Evolutionary conservation across 2,797 vertebrate species (phyloP).

Genomic region (Anomalospiza imberbis): DNA sequence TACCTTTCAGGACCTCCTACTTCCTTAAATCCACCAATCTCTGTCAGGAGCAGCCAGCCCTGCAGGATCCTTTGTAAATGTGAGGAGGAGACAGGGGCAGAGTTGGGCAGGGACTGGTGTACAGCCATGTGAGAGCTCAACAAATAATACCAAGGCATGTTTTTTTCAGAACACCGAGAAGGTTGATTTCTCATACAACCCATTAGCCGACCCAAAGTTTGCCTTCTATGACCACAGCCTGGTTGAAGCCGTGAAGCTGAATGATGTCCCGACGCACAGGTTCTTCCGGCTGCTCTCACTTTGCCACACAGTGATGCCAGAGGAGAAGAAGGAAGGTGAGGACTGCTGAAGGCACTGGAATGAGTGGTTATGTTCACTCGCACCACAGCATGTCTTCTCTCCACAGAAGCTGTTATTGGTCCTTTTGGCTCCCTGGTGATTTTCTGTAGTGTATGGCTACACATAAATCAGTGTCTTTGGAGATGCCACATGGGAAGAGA

Average conservation of each 20-base stretch:
- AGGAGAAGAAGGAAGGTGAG: conserved; percentile 89
- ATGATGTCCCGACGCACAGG: conserved; percentile 66
- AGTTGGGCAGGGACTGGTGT: neutral
- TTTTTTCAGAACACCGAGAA: conserved; percentile 80
- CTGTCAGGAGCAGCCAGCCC: neutral
- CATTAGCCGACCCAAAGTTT: conserved; percentile 85
- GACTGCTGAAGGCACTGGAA: neutral
- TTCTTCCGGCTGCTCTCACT: conserved; percentile 91
- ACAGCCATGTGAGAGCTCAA: neutral
- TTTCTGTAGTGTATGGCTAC: neutral
- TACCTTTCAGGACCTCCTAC: neutral
- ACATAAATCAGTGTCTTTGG: neutral
- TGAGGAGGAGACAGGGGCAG: neutral
- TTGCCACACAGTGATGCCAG: conserved; percentile 93
- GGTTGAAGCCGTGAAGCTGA: conserved; percentile 78
- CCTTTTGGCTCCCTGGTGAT: neutral
- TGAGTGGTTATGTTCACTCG: neutral
- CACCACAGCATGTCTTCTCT: neutral
- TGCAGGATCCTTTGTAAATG: neutral
- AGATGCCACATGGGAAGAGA: neutral
- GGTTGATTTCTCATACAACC: conserved; percentile 89
- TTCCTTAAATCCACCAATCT: neutral
- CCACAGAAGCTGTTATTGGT: neutral
- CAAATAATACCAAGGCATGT: neutral
- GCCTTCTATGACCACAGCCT: conserved; percentile 85